These are phyloP conservation scores for Archocentrus centrarchus DNA, from an alignment of 2,113 vertebrate genomes.

Conservation along the genomic window DNA sequence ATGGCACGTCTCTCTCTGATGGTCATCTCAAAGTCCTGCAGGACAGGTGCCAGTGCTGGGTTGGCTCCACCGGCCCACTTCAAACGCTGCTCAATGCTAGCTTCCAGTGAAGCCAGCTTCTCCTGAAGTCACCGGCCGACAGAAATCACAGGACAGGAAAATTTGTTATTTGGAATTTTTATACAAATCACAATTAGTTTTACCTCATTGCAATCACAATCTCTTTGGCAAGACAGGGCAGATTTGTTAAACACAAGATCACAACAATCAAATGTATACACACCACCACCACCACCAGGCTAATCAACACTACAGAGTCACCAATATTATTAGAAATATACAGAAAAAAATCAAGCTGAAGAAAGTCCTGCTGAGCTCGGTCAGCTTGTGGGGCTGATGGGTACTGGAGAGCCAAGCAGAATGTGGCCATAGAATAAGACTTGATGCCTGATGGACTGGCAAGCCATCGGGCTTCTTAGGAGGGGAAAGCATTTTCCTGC, in stretches of 20 bases:
- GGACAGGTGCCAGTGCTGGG: constrained; percentile 92
- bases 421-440: too few relatives aligned
- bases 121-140: constrained; percentile 80
- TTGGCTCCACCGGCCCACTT: constrained; percentile 99
- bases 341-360: too few relatives aligned
- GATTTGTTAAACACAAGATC: too few relatives aligned
- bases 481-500: too few relatives aligned
- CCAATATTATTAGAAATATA: too few relatives aligned
- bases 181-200: background rate
- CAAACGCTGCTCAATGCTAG: constrained; percentile 96
- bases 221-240: too few relatives aligned
- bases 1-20: constrained; percentile 92
- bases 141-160: background rate
- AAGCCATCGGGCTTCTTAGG: background rate
- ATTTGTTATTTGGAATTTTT: background rate
- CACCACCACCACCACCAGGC: too few relatives aligned
- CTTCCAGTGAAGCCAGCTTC: constrained; percentile 92
- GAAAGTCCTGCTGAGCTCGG: background rate
- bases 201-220: too few relatives aligned
- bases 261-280: too few relatives aligned
- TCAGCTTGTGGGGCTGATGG: background rate
- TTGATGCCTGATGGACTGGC: accelerated
- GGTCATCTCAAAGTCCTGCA: constrained; percentile 98
- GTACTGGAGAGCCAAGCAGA: too few relatives aligned
- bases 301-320: too few relatives aligned